Evolutionary conservation across 2,113 vertebrate species (phyloP), one percentile per base, ranked within the genome.

Genomic region (Uropsilus gracilis): DNA sequence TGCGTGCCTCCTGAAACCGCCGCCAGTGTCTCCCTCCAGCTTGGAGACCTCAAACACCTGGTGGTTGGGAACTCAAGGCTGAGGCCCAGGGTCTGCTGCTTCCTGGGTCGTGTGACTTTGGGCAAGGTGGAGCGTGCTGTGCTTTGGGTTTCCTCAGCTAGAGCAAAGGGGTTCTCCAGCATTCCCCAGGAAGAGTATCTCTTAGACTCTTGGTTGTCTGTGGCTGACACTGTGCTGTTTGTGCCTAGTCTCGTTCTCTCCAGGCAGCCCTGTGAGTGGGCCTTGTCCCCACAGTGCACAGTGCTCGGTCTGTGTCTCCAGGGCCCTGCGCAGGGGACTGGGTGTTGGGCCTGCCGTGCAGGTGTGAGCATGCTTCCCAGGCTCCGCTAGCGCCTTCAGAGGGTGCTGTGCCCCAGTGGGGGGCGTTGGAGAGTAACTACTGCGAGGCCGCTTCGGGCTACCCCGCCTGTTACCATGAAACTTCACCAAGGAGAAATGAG

Each of bases 181-280:
- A n/a, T n/a, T n/a, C n/a, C n/a, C n/a, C n/a, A n/a, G n/a, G n/a
- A n/a, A 22, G 46, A 63, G 44, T 13, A 5, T 28, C 77, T 53
- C 53, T 55, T 53, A 17, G 18, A 17, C 50, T 18, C 3, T 6
- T 17, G 6, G 50, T 3, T 18, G 48, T 30, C 34, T 37, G 77
- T 55, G 34, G 53, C 34, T 18, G n/a, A 20, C 8, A 17, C 50
- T 9, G 0, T n/a, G 1, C 7, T 3, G 24, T 48, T 63, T 57
- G 8, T 32, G 28, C 30, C 6, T 2, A 0, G 4, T 42, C 18
- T 64, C 16, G 0, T n/a, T 64, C n/a, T 32, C 69, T 82, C 18
- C 13, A 4, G 7, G 18, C 24, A 18, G 50, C 57, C 32, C 5
- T 32, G 34, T 8, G 26, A 9, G 12, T 12, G 28, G 17, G 30